Percentiles rank a stretch among this genome's conserved stretches.
Evolutionary conservation across 1,140 invertebrate species (phyloP).

Genomic region (Hesperophylax magnus): DNA sequence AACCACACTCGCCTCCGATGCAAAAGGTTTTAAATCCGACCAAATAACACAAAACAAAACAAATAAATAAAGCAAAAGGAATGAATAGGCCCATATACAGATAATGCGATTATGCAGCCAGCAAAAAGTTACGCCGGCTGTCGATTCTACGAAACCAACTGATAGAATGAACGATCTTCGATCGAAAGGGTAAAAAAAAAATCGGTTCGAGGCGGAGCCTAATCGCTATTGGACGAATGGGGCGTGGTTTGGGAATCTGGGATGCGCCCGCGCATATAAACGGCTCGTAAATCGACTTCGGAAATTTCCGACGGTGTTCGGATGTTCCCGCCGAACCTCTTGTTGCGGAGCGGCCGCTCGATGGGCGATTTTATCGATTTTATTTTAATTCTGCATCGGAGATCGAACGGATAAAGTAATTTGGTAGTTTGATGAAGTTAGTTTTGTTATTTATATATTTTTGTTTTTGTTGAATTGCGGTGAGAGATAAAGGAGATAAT

Average conservation of each 20-base stretch:
- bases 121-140: slow-evolving; percentile 9
- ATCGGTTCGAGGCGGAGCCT: slow-evolving; percentile 5
- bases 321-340: not conserved
- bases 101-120: not conserved
- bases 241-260: not conserved
- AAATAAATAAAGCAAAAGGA: not conserved
- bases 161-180: slow-evolving; percentile 11
- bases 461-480: too few species aligned
- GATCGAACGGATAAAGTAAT: not conserved
- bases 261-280: slow-evolving; percentile 36
- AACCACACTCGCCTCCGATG: not conserved
- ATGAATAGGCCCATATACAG: slow-evolving; percentile 2
- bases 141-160: slow-evolving; percentile 19
- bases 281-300: too few species aligned
- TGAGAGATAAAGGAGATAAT: too few species aligned
- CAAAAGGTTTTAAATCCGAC: not conserved
- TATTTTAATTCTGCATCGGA: not conserved
- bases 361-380: slow-evolving; percentile 3
- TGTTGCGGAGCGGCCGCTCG: not conserved
- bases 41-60: slow-evolving; percentile 4
- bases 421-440: not conserved
- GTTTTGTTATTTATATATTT: not conserved
- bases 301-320: not conserved
- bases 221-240: slow-evolving; percentile 9
- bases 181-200: slow-evolving; percentile 9